A percentile compares a stretch with the other conserved stretches of the same genome.
Conservation (phyloP, 2,797 vertebrate genomes). For the Nothura maculosa region DNA sequence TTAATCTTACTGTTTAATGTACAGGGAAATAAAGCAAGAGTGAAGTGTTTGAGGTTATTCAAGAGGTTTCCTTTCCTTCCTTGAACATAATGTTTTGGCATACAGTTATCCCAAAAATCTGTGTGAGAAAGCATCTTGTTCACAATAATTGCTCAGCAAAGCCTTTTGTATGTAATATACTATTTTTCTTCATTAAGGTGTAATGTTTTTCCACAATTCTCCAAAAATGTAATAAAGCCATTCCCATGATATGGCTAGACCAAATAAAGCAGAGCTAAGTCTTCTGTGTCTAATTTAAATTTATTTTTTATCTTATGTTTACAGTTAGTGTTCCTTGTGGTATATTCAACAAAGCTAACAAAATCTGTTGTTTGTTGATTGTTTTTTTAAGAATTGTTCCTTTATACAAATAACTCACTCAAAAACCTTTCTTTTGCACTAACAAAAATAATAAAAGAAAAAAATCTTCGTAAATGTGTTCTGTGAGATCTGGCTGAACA, state of each 20-base stretch:
- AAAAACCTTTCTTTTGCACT: neutral
- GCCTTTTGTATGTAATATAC: neutral
- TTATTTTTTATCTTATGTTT: conserved; percentile 6
- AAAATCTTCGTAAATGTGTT: conserved; percentile 32
- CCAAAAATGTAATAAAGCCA: neutral
- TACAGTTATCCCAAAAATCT: neutral
- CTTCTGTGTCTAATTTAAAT: conserved; percentile 7
- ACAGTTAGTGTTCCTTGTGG: conserved; percentile 17
- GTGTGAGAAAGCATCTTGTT: neutral
- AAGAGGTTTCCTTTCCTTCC: neutral
- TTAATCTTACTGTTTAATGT: neutral
- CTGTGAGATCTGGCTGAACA: neutral
- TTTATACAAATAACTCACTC: neutral
- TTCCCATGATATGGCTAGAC: neutral
- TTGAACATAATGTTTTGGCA: neutral
- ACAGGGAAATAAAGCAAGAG: neutral
- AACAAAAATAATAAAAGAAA: conserved; percentile 29
- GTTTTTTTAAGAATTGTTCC: neutral
- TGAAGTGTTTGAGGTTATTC: neutral
- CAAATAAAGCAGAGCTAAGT: conserved; percentile 8
- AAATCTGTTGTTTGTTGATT: neutral
- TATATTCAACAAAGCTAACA: conserved; percentile 51
- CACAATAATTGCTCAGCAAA: neutral
- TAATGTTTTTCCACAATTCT: neutral
- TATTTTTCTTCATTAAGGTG: neutral